Base-by-base conservation (phyloP, 37 sponge, comb jelly and placozoan genomes). In the Beroe forskalii region DNA sequence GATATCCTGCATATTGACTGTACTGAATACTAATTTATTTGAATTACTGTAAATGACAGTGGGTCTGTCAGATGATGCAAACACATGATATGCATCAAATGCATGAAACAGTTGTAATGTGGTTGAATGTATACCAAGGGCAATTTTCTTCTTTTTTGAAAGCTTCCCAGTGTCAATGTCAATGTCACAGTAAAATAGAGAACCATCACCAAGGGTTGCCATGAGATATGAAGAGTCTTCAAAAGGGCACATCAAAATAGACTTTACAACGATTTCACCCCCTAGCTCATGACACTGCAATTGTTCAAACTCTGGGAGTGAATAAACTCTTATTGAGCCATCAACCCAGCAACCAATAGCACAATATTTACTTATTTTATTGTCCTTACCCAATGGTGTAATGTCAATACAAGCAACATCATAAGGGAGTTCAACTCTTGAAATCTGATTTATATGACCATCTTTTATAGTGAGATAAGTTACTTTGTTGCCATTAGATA, bases 371-470 rank as follows among this genome's bases (percentile, higher is more conserved):
- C 91, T 67, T 41, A 39, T 90, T 24, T 39, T 76, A 23, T 20
- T 61, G 2, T 80, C 91, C 4, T 38, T 48, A 0, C 75, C 90
- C 43, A 96, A 90, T 0, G 94, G 94, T 41, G 92, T 91, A 4
- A 96, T 91, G 64, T 97, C 98, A 39, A 97, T 90, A 89, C 98
- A 97, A 0, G 98, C 92, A 31, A 97, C 94, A 90, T 97, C 96
- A 89, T 96, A 93, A 32, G 89, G 76, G 93, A 97, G 86, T 25
- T 80, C 86, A 22, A 44, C 55, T 23, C 31, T 80, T 12, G 86
- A 43, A 1, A 80, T 41, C 28, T 80, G 86, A 23, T 41, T 41
- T 40, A 80, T 80, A 20, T 33, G 12, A 9, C 86, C 55, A 80
- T 38, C 35, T 30, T 22, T 37, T 23, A 80, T 27, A 80, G 44